Conservation (phyloP, 2,888 invertebrate genomes). For the Sycophila texana region DNA sequence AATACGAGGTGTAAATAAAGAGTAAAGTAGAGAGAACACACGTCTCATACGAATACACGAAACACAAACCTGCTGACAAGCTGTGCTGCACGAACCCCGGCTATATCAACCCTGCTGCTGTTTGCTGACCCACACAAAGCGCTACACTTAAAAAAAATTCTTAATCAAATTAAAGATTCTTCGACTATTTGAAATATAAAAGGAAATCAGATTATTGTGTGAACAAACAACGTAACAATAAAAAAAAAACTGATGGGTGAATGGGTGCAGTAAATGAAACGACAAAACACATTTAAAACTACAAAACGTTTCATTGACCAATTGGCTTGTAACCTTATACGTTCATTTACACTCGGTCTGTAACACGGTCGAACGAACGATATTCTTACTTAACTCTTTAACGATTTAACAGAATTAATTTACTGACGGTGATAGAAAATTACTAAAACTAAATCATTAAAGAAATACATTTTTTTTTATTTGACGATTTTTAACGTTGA, state of each 20-base stretch:
- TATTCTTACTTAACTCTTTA: constrained; percentile 24
- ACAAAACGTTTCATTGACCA: constrained; percentile 26
- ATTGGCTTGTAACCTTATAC: constrained; percentile 39
- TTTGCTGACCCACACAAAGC: constrained; percentile 73
- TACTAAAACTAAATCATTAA: constrained; percentile 17
- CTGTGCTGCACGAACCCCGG: constrained; percentile 76
- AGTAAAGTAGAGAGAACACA: constrained; percentile 65
- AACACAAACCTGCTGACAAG: constrained; percentile 76
- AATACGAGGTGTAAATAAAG: constrained; percentile 64
- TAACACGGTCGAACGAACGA: constrained; percentile 23
- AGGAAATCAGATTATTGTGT: constrained; percentile 23
- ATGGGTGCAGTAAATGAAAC: constrained; percentile 60
- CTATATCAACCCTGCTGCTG: constrained; percentile 75
- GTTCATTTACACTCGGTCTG: constrained; percentile 31
- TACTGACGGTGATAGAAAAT: constrained; percentile 29
- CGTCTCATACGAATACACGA: constrained; percentile 71
- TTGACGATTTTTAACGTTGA: neutral
- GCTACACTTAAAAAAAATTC: constrained; percentile 66
- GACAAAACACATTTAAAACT: constrained; percentile 54
- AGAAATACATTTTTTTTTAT: neutral
- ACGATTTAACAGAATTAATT: constrained; percentile 16
- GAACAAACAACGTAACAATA: constrained; percentile 39
- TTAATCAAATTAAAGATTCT: constrained; percentile 46
- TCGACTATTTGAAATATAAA: constrained; percentile 38
- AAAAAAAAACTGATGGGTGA: constrained; percentile 57